A percentile compares a stretch with the other conserved stretches of the same genome.
Conservation (phyloP, 2,797 vertebrate genomes). For the Coluber constrictor region DNA sequence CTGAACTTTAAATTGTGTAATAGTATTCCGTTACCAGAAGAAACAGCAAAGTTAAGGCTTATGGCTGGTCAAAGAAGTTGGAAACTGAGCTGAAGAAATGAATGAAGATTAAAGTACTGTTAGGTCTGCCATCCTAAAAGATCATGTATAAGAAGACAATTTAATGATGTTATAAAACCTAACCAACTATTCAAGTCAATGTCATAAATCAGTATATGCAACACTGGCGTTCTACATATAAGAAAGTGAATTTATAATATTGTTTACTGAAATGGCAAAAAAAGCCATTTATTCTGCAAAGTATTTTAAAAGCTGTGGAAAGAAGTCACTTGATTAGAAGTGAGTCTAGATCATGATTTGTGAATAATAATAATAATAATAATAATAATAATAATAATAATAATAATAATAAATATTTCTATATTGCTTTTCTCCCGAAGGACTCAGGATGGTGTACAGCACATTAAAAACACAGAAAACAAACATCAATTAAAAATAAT, state of each 20-base stretch:
- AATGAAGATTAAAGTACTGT: not conserved
- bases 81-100: not conserved
- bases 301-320: not conserved
- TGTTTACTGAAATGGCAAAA: not conserved
- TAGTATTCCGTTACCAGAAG: not conserved
- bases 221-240: not conserved
- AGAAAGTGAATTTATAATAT: not conserved
- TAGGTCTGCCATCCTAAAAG: not conserved
- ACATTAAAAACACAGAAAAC: too few species aligned
- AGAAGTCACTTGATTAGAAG: not conserved
- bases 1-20: not conserved
- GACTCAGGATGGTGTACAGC: too few species aligned
- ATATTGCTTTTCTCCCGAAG: too few species aligned
- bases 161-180: not conserved
- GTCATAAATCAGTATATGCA: not conserved
- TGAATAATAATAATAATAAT: not conserved
- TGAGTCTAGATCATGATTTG: not conserved
- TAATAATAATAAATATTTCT: too few species aligned
- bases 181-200: not conserved
- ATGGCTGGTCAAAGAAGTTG: not conserved
- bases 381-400: too few species aligned
- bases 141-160: not conserved
- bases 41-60: not conserved
- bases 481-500: too few species aligned
- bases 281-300: not conserved